Conservation (phyloP, 2,113 vertebrate genomes). For the cattle (Bos taurus) region ARS-UCD2.0 NC_037334.1:25866501-25867000, state of each 20-base stretch:
- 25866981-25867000: not conserved
- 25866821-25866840: not conserved
- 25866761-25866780: not conserved
- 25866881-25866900: not conserved
- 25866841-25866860: not conserved
- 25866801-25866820: not conserved
- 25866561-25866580: not conserved
- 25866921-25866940: not conserved
- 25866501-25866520: not conserved
- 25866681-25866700: not conserved
- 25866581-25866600: not conserved
- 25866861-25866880: not conserved
- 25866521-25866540: not conserved
- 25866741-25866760: not conserved
- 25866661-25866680: not conserved
- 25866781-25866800: not conserved
- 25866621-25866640: not conserved
- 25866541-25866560: not conserved
- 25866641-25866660: not conserved
- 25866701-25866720: not conserved
- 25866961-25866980: not conserved
- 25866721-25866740: not conserved
- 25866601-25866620: not conserved
- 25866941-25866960: not conserved
- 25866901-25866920: not conserved